Evolutionary conservation across 2,797 vertebrate species (phyloP).

Genomic region (Pseudochromis fuscus): DNA sequence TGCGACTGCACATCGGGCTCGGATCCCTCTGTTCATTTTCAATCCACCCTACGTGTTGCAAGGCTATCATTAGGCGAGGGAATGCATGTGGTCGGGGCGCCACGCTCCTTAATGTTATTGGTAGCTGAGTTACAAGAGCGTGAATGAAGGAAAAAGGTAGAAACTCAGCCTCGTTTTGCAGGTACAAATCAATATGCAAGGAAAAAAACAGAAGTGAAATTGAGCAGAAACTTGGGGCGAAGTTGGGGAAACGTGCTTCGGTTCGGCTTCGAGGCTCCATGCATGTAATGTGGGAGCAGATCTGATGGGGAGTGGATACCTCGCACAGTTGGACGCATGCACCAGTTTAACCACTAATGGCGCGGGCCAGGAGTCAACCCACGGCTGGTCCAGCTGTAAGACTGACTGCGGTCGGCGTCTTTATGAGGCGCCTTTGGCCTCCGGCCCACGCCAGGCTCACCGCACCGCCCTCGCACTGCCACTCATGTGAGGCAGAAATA

Average conservation of each 20-base stretch:
- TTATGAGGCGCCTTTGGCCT: constrained; percentile 63
- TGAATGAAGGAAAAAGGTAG: constrained; percentile 20
- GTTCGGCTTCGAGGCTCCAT: constrained; percentile 31
- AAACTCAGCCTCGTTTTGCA: constrained; percentile 28
- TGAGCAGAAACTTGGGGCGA: constrained; percentile 37
- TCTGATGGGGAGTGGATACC: constrained; percentile 30
- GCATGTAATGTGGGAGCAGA: constrained; percentile 40
- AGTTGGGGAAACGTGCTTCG: constrained; percentile 35
- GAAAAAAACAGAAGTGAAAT: constrained; percentile 28
- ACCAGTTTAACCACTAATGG: constrained; percentile 72
- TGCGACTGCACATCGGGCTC: background rate
- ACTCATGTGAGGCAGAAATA: constrained; percentile 44
- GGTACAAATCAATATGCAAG: constrained; percentile 40
- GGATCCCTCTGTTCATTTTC: constrained; percentile 27
- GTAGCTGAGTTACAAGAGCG: constrained; percentile 32
- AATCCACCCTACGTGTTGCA: constrained; percentile 29
- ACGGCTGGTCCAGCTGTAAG: constrained; percentile 52
- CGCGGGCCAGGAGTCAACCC: constrained; percentile 46
- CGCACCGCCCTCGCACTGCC: constrained; percentile 44
- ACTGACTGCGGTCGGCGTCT: constrained; percentile 52
- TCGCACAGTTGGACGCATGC: constrained; percentile 47
- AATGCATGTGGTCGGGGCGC: constrained; percentile 31
- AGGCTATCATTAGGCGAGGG: constrained; percentile 46
- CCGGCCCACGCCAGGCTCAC: constrained; percentile 42
- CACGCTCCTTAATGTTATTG: constrained; percentile 11